Percentiles rank a stretch among this genome's conserved stretches.
Conservation (phyloP, 2,113 vertebrate genomes). For the Hippocampus guttulatus region DNA sequence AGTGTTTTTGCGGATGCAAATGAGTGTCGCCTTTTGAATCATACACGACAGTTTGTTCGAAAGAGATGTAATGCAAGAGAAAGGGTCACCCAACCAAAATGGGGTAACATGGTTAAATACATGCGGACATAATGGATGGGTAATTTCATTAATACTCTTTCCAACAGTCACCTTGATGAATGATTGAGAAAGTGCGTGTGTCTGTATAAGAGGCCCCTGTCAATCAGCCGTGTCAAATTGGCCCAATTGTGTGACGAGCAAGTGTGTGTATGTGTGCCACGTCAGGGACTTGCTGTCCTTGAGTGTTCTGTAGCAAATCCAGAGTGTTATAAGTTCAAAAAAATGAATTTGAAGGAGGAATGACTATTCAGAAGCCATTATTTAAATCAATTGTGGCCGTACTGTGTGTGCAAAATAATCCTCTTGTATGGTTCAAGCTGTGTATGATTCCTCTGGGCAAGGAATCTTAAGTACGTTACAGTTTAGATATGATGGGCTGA, state of each 20-base stretch:
- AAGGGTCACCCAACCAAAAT: constrained; percentile 30
- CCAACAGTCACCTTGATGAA: constrained; percentile 59
- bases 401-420: constrained; percentile 20
- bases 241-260: too few relatives aligned
- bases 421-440: constrained; percentile 29
- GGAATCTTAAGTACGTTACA: constrained; percentile 72
- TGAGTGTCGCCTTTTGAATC: constrained; percentile 34
- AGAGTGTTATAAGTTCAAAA: constrained; percentile 31
- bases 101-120: constrained; percentile 40
- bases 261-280: not conserved
- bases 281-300: constrained; percentile 43
- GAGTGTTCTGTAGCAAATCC: constrained; percentile 17
- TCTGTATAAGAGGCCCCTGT: constrained; percentile 27
- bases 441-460: constrained; percentile 42
- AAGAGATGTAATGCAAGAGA: constrained; percentile 24
- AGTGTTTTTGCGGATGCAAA: not conserved
- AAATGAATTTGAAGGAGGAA: constrained; percentile 50
- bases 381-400: constrained; percentile 52
- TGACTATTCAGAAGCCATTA: constrained; percentile 35
- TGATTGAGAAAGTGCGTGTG: constrained; percentile 24
- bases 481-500: constrained; percentile 28
- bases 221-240: constrained; percentile 36
- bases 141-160: constrained; percentile 52
- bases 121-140: constrained; percentile 40
- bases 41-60: constrained; percentile 31